A percentile compares a stretch with the other conserved stretches of the same genome.
Evolutionary conservation across 2,113 vertebrate species (phyloP).

Genomic region (Urocitellus parryii): DNA sequence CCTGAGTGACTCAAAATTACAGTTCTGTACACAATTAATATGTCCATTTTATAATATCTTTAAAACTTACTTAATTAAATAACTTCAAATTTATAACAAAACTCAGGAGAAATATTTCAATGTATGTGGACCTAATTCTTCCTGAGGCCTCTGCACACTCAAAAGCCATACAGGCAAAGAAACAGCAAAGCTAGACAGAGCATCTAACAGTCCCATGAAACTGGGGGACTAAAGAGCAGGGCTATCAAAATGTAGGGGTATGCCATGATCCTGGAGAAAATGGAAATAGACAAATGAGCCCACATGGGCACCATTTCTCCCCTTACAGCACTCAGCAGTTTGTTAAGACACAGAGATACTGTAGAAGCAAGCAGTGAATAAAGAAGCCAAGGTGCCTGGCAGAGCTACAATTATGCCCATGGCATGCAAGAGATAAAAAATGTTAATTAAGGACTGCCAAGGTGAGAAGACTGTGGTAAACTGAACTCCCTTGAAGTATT

Average conservation of each 20-base stretch:
- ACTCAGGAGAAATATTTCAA: neutral
- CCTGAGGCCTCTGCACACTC: neutral
- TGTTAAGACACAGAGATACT: neutral
- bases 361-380: too few relatives aligned
- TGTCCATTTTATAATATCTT: neutral
- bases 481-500: neutral
- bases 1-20: neutral
- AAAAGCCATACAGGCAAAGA: neutral
- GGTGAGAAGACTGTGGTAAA: neutral
- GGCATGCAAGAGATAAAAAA: neutral
- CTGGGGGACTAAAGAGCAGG: neutral
- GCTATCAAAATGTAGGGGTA: neutral
- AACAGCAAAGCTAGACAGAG: neutral
- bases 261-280: neutral
- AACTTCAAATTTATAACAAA: neutral
- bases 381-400: neutral
- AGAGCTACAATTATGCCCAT: neutral
- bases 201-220: fast-evolving
- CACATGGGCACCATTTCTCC: neutral
- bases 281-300: fast-evolving
- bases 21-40: neutral
- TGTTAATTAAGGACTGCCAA: neutral
- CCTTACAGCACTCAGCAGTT: neutral
- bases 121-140: neutral
- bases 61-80: neutral